Conservation (phyloP, 2,888 invertebrate genomes). For the Coecobrya sp. region DNA sequence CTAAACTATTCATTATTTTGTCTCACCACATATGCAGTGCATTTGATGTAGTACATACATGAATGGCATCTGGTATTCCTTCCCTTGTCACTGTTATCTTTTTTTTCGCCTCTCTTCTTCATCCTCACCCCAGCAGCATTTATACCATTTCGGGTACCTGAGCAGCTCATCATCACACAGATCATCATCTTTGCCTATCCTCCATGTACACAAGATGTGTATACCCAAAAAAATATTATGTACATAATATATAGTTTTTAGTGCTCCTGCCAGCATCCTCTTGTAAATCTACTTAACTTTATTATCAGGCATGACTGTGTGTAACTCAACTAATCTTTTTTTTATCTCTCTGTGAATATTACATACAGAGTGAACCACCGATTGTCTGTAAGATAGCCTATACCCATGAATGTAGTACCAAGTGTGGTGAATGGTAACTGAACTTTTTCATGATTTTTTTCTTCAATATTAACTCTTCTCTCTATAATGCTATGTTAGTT, state of each 20-base stretch:
- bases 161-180: background rate
- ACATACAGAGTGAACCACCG: background rate
- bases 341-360: background rate
- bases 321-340: background rate
- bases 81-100: background rate
- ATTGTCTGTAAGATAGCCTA: background rate
- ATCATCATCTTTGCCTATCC: background rate
- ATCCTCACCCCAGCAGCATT: no score
- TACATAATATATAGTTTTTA: background rate
- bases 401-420: background rate
- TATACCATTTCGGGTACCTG: background rate
- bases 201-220: background rate
- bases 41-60: background rate
- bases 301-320: background rate
- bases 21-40: background rate
- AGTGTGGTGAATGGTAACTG: background rate
- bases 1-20: background rate
- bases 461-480: constrained; percentile 24
- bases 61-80: background rate
- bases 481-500: constrained; percentile 48
- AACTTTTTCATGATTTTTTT: constrained; percentile 9
- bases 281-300: background rate
- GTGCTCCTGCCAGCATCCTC: no score
- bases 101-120: background rate
- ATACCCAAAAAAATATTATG: background rate